Conservation (phyloP, 2,113 vertebrate genomes). For the Phasianus colchicus region DNA sequence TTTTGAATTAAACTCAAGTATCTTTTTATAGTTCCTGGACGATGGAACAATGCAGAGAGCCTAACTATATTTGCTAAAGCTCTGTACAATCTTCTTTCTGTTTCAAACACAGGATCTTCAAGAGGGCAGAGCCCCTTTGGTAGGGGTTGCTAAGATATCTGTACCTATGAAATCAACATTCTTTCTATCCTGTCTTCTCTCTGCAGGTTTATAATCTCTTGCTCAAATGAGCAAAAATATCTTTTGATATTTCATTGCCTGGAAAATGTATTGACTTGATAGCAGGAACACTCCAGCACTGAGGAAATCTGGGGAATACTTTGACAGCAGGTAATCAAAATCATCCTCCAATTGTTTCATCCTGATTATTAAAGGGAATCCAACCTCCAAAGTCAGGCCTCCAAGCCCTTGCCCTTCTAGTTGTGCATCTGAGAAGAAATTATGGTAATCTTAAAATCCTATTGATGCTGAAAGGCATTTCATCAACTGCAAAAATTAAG, state of each 20-base stretch:
- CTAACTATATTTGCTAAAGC: background rate
- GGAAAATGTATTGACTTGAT: constrained; percentile 2
- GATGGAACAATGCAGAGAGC: background rate
- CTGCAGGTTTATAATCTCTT: background rate
- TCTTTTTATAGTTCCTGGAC: background rate
- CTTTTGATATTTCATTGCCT: constrained; percentile 45
- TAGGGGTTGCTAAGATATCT: background rate
- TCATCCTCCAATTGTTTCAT: constrained; percentile 55
- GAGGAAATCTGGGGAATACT: constrained; percentile 39
- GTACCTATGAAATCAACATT: background rate
- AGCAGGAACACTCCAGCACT: background rate
- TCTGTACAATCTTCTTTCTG: background rate
- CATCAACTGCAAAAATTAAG: constrained; percentile 71
- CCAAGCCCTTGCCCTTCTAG: constrained; percentile 49
- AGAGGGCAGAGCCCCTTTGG: background rate
- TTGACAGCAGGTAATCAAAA: constrained; percentile 58
- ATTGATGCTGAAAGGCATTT: constrained; percentile 74
- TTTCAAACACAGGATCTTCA: background rate
- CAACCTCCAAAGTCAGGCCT: constrained; percentile 38
- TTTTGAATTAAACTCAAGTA: background rate
- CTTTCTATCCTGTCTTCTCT: background rate
- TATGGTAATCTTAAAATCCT: constrained; percentile 77
- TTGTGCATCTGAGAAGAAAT: constrained; percentile 65
- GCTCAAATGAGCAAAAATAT: constrained; percentile 18
- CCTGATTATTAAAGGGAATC: constrained; percentile 49